Base-by-base conservation (phyloP, 2,113 vertebrate genomes). In the Verasper variegatus region DNA sequence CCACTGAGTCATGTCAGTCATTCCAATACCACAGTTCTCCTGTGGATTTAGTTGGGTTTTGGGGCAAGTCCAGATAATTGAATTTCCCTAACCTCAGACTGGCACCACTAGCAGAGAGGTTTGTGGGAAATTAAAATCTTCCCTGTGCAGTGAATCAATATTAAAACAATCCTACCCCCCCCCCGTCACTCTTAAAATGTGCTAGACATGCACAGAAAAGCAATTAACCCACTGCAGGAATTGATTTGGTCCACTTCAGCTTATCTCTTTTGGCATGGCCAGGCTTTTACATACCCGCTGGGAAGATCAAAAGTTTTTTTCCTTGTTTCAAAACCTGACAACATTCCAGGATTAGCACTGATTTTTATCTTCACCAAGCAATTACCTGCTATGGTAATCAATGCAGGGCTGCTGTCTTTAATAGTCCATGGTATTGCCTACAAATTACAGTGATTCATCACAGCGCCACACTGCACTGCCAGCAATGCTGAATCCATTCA, bases 371-470 rank as follows among this genome's bases (percentile, higher is more conserved):
- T 74, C 72, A 76, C 67, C 73, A 62, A 82, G 88, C 84, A 86
- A 88, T 92, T 91, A 92, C 83, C 90, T 90, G 85, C 79, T 76
- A 87, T 90, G 76, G 82, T 90, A 89, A 91, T 92, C 88, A 89
- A 90, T 91, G 91, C 81, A 79, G 64, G 57, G 69, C 80, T 80
- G 75, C 85, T 74, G 57, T 81, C 78, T 83, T 81, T 91, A 92
- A 89, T 68, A 87, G 85, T 84, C 77, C 35, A 61, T 81, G 56
- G 81, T 79, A 81, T 86, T 65, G 62, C 71, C 59, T 85, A 59
- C 79, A 91, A 92, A 92, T 93, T 75, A 78, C 68, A 63, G 83
- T 79, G 77, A 92, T 92, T 91, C 75, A 92, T 92, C 90, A 86
- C 78, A 57, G 55, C 31, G 21, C 59, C 26, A 26, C 35, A 21